Evolutionary conservation across 1,140 invertebrate genomes (phyloP), one percentile per base, ranked within the genome.

Genomic region (Musca domestica): DNA sequence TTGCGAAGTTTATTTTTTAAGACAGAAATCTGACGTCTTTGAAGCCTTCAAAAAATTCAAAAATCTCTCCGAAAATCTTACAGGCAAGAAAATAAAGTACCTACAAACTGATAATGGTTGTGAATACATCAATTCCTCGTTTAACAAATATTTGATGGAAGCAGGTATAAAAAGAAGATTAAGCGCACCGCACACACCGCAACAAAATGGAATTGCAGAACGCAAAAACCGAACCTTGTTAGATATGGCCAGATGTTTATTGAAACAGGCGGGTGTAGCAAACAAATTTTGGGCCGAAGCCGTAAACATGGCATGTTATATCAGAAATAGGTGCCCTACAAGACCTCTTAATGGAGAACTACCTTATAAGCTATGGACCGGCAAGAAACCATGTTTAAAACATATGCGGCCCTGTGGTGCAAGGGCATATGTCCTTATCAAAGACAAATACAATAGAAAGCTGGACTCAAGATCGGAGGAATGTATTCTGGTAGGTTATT

Each of bases 391-490:
- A 25, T 68, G 80, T 63, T 49, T 82, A 0, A 70, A 68, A 20
- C 69, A 80, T 54, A 56, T 83, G 12, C 63, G 72, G 61, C n/a
- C 78, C 12, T 82, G 80, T 71, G 80, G 78, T 5, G 74, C 71
- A 46, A 68, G n/a, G 41, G 75, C 66, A 14, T 74, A 71, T 71
- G 66, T 63, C 12, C 41, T 73, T 4, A 67, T 73, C n/a, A 71
- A 71, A 67, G 47, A 25, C 69, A 69, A 51, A 17, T 25, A 17
- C n/a, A 67, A 64, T 12, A 30, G 58, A 19, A 70, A 70, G 20
- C 65, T 67, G 27, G 69, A 67, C 9, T 61, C 61, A 6, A 27
- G 49, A 22, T 64, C 66, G 3, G 63, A 52, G n/a, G 15, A 52
- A 15, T 58, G 63, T 46, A 47, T 67, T 41, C 56, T 70, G n/a